These are phyloP conservation scores for Eupelmus urozonus DNA, from an alignment of 2,888 invertebrate genomes.

Conservation along the genomic window DNA sequence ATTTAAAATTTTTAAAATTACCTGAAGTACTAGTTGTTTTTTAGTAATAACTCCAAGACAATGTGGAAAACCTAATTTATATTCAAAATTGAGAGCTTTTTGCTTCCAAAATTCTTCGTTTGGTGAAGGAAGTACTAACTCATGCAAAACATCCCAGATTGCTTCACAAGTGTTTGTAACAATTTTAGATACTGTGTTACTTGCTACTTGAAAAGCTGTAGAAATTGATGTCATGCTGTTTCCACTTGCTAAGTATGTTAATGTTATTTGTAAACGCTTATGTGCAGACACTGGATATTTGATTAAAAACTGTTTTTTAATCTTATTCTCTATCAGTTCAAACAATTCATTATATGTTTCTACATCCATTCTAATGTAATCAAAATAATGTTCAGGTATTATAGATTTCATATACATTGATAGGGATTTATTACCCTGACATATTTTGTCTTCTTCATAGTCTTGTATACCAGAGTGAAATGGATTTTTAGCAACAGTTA, in stretches of 20 bases:
- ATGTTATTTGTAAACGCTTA: slow-evolving; percentile 55
- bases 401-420: slow-evolving; percentile 35
- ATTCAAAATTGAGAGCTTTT: slow-evolving; percentile 29
- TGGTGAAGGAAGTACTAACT: slow-evolving; percentile 43
- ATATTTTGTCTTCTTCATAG: slow-evolving; percentile 7
- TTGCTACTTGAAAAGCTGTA: slow-evolving; percentile 49
- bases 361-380: slow-evolving; percentile 55
- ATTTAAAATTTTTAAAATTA: slow-evolving; percentile 6
- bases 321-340: slow-evolving; percentile 32
- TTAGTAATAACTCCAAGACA: slow-evolving; percentile 40
- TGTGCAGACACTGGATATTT: slow-evolving; percentile 49
- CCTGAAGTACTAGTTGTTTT: slow-evolving; percentile 38
- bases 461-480: neutral
- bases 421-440: slow-evolving; percentile 38
- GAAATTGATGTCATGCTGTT: slow-evolving; percentile 57
- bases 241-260: slow-evolving; percentile 61
- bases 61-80: slow-evolving; percentile 48
- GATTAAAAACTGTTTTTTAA: slow-evolving; percentile 50
- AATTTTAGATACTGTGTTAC: slow-evolving; percentile 58
- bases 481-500: too few relatives aligned
- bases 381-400: slow-evolving; percentile 49
- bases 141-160: slow-evolving; percentile 57
- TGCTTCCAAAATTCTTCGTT: slow-evolving; percentile 48
- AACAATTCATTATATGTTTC: slow-evolving; percentile 54
- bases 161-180: slow-evolving; percentile 55